phyloP scores from a whole-genome alignment of 2,888 invertebrate genomes.

The Synergus itoensis region DNA sequence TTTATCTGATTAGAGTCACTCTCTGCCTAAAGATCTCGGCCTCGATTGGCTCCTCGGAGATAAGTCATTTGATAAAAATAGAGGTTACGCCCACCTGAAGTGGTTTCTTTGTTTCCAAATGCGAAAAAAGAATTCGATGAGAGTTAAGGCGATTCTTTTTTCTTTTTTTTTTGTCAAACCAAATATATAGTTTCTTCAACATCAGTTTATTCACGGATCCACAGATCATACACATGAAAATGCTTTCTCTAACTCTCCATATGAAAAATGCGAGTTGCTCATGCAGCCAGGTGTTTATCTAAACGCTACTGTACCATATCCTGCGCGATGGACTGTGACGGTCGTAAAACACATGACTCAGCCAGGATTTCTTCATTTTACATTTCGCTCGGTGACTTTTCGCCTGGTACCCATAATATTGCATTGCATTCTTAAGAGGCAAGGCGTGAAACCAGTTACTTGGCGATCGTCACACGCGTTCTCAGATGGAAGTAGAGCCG shows the following conservation, averaged over 20 bases:
- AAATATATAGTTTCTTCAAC: too few relatives aligned
- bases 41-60: slow-evolving; percentile 6
- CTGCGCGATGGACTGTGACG: slow-evolving; percentile 23
- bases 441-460: slow-evolving; percentile 41
- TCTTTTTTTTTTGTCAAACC: too few relatives aligned
- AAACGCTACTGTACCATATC: slow-evolving; percentile 27
- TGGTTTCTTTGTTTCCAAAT: background rate
- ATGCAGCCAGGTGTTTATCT: background rate
- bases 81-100: slow-evolving; percentile 3
- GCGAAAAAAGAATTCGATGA: background rate
- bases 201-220: too few relatives aligned
- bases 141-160: background rate
- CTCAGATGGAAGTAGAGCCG: slow-evolving; percentile 1
- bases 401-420: slow-evolving; percentile 31
- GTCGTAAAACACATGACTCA: slow-evolving; percentile 36
- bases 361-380: slow-evolving; percentile 40
- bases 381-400: slow-evolving; percentile 29
- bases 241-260: background rate
- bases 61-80: slow-evolving; percentile 30
- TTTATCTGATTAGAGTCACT: slow-evolving; percentile 37
- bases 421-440: slow-evolving; percentile 25
- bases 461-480: slow-evolving; percentile 39
- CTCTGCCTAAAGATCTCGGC: background rate
- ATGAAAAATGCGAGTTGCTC: background rate
- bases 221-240: background rate